These are phyloP conservation scores for Agrochola lychnidis DNA, from an alignment of 2,888 invertebrate species.

Conservation along the genomic window DNA sequence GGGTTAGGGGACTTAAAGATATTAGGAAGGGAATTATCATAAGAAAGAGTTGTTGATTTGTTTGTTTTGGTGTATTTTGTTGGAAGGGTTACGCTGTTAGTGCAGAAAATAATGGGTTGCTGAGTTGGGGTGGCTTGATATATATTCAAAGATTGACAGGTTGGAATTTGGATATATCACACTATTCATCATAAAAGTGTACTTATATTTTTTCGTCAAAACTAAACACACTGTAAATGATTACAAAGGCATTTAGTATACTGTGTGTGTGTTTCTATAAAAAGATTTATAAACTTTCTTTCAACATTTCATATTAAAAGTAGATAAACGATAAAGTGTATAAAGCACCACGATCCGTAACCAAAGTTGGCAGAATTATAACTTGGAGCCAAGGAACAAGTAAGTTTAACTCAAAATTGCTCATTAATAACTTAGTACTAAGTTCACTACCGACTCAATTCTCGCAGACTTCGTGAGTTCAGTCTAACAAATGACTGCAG, in stretches of 20 bases:
- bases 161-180: background rate
- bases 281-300: background rate
- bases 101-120: background rate
- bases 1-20: background rate
- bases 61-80: conserved; percentile 1
- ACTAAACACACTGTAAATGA: background rate
- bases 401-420: conserved; percentile 34
- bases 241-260: background rate
- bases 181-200: background rate
- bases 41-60: conserved; percentile 6
- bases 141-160: background rate
- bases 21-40: conserved; percentile 6
- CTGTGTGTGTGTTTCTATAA: background rate
- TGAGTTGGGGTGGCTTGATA: background rate
- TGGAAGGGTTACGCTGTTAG: background rate
- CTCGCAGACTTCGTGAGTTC: conserved; percentile 22
- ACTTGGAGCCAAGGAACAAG: conserved; percentile 14
- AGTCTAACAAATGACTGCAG: conserved; percentile 29
- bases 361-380: conserved; percentile 8
- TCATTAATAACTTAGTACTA: conserved; percentile 37
- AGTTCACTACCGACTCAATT: conserved; percentile 11
- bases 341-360: background rate
- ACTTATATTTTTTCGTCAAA: background rate
- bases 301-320: background rate
- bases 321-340: background rate